Evolutionary conservation across 2,113 vertebrate genomes (phyloP), one percentile per base, ranked within the genome.

Genomic region (Peromyscus polionotus): DNA sequence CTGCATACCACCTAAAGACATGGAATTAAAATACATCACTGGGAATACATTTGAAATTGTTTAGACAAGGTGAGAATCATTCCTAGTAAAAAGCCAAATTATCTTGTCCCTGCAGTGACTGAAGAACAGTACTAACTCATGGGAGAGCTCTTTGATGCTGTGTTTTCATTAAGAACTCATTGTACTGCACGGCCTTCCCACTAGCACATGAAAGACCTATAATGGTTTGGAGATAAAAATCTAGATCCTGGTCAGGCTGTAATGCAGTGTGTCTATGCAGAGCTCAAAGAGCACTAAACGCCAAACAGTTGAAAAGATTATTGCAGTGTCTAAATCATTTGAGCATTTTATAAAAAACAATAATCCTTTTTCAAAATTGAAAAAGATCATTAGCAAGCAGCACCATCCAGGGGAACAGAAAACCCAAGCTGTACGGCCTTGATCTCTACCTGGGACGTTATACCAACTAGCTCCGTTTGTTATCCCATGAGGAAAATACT

Each of bases 381-480:
- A 79, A 86, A 84, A 96, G 72, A 76, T 67, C 51, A 94, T n/a
- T 79, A 97, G 63, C 24, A 94, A 81, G 33, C 33, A 94, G 48
- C 22, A 95, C 24, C 31, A 92, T 68, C 17, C 14, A 83, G n/a
- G 48, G n/a, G 13, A 88, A 61, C 0, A 91, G 45, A 91, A 97
- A 97, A 72, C 31, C 26, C 13, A 97, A 33, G 5, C 65, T 76
- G 4, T 72, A 83, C 28, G 61, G 42, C 42, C 51, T 93, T 88
- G 61, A 76, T 6, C 85, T 98, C 98, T 98, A 99, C 99, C 99
- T 97, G 99, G 98, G 81, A 99, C 99, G 1, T 98, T 99, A 98
- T 99, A 99, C 99, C 99, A 99, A 77, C 98, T 97, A 84, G 99
- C 99, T n/a, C 99, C 99, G 0, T 99, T 99, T 84, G 99, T 99